Evolutionary conservation across 2,113 vertebrate species (phyloP), one percentile per base, ranked within the genome.

Genomic region (Tychaedon coryphoeus): DNA sequence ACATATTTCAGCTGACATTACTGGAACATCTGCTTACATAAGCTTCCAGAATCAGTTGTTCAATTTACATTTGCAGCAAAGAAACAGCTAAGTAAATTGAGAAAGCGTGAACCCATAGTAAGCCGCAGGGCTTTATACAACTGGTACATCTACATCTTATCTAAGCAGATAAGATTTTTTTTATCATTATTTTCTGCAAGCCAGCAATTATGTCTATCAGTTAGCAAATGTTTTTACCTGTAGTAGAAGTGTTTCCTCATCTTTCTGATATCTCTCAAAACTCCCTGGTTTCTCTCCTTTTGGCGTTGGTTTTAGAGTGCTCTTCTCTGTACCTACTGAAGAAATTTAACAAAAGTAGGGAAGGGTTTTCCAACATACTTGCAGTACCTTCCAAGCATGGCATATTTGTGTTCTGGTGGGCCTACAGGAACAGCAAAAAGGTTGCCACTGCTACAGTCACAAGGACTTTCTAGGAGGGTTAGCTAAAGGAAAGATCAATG

Each of bases 241-340:
- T 8, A 99, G 97, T 43, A 98, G 78, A 45, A 99, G 97, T 3
- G 98, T 98, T 92, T 99, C 97, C 71, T 97, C 96, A n/a, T 99
- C 98, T 48, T 84, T 98, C 72, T 97, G 98, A 71, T 98, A 98
- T 14, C 98, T 98, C 79, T 98, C 98, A 86, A 98, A 88, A 80
- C n/a, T 75, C 83, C 34, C 98, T 85, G 97, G 56, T 53, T 90
- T 96, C 58, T 95, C 57, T 77, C 50, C 79, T 93, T 97, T 96
- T 31, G 54, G 34, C 88, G 89, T 14, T 89, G 81, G 12, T 95
- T 96, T 97, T 91, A 93, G 96, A 89, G 73, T 53, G 50, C 18
- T 93, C 76, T 62, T 60, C 94, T 97, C 97, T 17, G 26, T 66
- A 67, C 92, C 97, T 98, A 70, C 11, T 76, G 65, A 34, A 92